Conservation (phyloP, 2,113 vertebrate species). For the Solea solea region DNA sequence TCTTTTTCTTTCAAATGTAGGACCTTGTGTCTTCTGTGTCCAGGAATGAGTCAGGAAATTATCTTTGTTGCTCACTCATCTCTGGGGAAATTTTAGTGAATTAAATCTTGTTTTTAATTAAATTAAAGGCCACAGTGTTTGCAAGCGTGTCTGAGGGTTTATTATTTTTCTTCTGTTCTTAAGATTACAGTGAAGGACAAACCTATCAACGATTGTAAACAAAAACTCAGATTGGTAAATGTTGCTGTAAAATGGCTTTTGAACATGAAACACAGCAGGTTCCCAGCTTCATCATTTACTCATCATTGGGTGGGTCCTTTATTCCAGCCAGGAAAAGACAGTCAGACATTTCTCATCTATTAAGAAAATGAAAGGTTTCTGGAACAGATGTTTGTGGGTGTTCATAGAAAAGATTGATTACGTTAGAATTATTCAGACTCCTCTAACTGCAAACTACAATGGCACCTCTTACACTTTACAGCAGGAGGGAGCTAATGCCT, state of each 20-base stretch:
- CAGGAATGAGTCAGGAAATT: constrained; percentile 31
- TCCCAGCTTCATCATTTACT: constrained; percentile 15
- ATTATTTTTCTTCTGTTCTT: neutral
- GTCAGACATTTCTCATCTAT: constrained; percentile 15
- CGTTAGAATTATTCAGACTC: neutral
- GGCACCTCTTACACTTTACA: neutral
- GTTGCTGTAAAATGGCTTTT: constrained; percentile 1
- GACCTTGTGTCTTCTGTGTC: neutral
- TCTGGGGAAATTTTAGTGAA: constrained; percentile 50
- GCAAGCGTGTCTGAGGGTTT: neutral
- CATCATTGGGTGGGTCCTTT: constrained; percentile 24
- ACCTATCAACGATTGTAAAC: constrained; percentile 7
- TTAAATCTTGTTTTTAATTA: constrained; percentile 36
- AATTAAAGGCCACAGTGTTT: neutral
- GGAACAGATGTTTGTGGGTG: constrained; percentile 9
- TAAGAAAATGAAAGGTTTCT: constrained; percentile 14
- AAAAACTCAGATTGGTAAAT: neutral
- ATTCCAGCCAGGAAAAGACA: constrained; percentile 1
- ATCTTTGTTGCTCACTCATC: constrained; percentile 15
- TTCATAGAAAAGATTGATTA: constrained; percentile 12
- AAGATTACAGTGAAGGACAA: constrained; percentile 5
- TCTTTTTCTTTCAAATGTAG: constrained; percentile 1
- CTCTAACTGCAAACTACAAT: neutral
- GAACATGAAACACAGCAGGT: neutral
- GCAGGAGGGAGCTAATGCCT: neutral